phyloP scores from a whole-genome alignment of 2,888 invertebrate species.

The Eupeodes luniger region DNA sequence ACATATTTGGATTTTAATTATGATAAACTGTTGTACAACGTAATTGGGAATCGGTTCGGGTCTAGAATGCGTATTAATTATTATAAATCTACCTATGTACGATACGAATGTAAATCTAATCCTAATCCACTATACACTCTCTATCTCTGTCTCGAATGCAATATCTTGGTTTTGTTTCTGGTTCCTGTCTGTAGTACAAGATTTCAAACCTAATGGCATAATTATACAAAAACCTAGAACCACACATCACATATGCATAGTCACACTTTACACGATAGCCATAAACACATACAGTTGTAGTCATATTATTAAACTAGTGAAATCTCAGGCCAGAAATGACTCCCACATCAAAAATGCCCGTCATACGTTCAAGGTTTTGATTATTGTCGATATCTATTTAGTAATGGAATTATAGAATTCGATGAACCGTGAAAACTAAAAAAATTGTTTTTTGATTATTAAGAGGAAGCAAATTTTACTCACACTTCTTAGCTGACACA shows the following conservation, averaged over 20 bases:
- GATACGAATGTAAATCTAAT: not conserved
- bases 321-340: no score
- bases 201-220: constrained; percentile 60
- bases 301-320: no score
- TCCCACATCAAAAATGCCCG: no score
- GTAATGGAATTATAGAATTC: no score
- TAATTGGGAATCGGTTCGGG: constrained; percentile 47
- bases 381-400: no score
- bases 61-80: constrained; percentile 55
- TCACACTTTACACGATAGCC: not conserved
- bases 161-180: not conserved
- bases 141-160: constrained; percentile 10
- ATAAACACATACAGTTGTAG: not conserved
- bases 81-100: constrained; percentile 14
- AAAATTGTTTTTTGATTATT: no score
- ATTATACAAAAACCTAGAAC: constrained; percentile 59
- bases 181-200: constrained; percentile 18
- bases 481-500: no score
- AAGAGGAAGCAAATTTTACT: no score
- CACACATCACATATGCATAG: not conserved
- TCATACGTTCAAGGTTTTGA: no score
- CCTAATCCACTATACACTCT: not conserved
- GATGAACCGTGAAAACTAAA: no score
- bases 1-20: constrained; percentile 67
- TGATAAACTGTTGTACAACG: constrained; percentile 63